These are phyloP conservation scores for Calvadosia cruxmelitensis DNA, from an alignment of 30 jellyfish, hydroid and myxozoan genomes.

Conservation along the genomic window DNA sequence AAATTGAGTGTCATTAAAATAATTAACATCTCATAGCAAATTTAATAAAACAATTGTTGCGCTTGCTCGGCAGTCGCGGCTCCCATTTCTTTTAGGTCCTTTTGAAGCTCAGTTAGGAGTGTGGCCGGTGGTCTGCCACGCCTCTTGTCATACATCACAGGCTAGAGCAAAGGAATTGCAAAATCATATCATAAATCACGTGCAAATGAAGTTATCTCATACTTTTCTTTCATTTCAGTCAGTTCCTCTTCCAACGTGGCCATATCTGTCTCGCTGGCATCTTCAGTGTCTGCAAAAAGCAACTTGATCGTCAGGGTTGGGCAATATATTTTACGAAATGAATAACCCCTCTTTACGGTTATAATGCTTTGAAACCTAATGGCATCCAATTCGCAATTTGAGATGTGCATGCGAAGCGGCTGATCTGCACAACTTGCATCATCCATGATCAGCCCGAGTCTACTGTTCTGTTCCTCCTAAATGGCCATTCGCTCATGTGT, in stretches of 20 bases:
- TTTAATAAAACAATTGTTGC: no score
- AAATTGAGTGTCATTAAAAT: no score
- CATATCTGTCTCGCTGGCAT: constrained; percentile 99
- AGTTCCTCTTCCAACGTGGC: constrained; percentile 97
- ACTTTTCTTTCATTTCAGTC: constrained; percentile 85
- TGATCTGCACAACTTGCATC: background rate
- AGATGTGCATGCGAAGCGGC: background rate
- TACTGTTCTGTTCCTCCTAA: no score
- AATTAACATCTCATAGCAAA: no score
- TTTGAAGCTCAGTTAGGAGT: no score
- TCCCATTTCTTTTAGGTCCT: no score
- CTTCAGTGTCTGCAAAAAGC: constrained; percentile 69
- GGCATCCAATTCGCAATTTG: no score
- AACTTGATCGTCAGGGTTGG: background rate
- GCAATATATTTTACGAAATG: background rate
- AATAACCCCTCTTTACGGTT: background rate
- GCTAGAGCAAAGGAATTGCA: background rate
- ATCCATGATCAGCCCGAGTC: no score
- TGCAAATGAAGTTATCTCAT: background rate
- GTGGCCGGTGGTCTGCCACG: no score
- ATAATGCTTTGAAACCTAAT: background rate
- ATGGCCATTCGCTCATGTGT: no score
- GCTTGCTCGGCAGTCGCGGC: no score
- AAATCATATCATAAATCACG: background rate
- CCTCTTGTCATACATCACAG: no score